These are phyloP conservation scores for Carassius auratus DNA, from an alignment of 2,113 vertebrate species.

Conservation along the genomic window DNA sequence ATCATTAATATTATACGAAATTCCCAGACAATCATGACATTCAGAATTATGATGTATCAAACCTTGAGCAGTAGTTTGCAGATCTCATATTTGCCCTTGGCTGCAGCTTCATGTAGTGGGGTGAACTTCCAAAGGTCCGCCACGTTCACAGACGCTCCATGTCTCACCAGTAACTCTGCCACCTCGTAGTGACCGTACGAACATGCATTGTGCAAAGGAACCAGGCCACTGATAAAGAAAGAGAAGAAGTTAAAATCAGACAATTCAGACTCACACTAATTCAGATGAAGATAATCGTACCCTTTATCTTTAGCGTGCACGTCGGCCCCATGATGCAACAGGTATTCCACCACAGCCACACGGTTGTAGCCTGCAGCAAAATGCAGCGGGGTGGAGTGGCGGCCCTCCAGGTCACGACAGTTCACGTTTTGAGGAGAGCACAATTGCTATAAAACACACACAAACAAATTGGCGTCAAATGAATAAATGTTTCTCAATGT, in stretches of 20 bases:
- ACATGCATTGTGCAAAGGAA: constrained; percentile 98
- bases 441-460: constrained; percentile 83
- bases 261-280: background rate
- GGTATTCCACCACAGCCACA: constrained; percentile 94
- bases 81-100: constrained; percentile 99
- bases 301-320: constrained; percentile 99
- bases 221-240: constrained; percentile 82
- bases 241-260: background rate
- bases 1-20: background rate
- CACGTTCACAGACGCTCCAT: constrained; percentile 96
- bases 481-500: background rate
- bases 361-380: constrained; percentile 98
- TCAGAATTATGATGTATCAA: constrained; percentile 15
- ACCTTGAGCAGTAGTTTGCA: constrained; percentile 98
- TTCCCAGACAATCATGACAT: background rate
- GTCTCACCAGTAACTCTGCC: constrained; percentile 92
- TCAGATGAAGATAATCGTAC: constrained; percentile 67
- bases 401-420: constrained; percentile 94
- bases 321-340: constrained; percentile 94
- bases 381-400: constrained; percentile 96
- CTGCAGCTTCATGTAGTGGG: constrained; percentile 95
- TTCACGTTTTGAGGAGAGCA: constrained; percentile 98
- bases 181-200: constrained; percentile 98
- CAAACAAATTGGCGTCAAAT: constrained; percentile 16
- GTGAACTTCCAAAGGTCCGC: constrained; percentile 99